Conservation (phyloP, 2,797 vertebrate species). For the Pangasius sanitwongsei region DNA sequence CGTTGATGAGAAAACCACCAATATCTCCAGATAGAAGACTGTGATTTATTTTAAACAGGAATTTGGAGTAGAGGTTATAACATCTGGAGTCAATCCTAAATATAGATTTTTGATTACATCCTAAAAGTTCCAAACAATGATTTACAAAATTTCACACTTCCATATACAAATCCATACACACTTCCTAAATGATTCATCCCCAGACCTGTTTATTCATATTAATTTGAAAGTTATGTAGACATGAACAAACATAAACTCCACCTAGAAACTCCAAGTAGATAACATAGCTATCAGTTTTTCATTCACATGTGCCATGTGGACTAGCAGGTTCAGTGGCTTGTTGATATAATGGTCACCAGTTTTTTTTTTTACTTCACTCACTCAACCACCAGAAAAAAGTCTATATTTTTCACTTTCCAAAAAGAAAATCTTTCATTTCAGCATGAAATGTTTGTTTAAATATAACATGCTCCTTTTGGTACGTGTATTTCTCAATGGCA, state of each 20-base stretch:
- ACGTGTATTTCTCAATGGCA: background rate
- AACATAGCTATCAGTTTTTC: background rate
- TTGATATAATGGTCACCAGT: background rate
- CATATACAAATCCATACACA: background rate
- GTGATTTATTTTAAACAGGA: conserved; percentile 1
- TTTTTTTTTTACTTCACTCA: background rate
- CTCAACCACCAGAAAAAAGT: background rate
- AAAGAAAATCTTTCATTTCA: background rate
- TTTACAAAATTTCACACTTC: background rate
- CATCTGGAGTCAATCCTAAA: background rate
- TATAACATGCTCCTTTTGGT: background rate
- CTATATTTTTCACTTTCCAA: background rate
- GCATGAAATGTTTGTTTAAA: background rate
- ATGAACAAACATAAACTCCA: background rate
- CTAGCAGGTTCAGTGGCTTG: background rate
- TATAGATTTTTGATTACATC: background rate
- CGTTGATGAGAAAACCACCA: too few species aligned
- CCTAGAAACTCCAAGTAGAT: background rate
- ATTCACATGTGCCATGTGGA: background rate
- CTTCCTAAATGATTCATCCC: too few species aligned
- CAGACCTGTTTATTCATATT: too few species aligned
- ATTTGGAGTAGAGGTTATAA: background rate
- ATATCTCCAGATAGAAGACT: background rate
- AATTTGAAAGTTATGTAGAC: background rate
- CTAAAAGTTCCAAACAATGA: background rate